Evolutionary conservation across 1,140 invertebrate genomes (phyloP), one percentile per base, ranked within the genome.

Genomic region (Ceratina australensis): DNA sequence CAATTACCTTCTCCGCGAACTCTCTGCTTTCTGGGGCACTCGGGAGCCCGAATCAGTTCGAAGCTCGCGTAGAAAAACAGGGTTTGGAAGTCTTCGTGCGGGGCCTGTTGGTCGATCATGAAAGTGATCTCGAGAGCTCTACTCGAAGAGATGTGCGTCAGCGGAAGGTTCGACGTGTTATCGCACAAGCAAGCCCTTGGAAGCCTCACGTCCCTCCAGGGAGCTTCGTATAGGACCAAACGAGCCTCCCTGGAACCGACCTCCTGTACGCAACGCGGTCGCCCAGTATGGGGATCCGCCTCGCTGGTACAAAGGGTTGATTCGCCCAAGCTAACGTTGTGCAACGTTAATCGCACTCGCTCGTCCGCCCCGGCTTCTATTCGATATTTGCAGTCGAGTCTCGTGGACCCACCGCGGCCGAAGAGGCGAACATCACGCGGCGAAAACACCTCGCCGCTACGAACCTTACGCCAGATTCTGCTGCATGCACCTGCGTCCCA

Each of bases 401-500:
- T 94, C 47, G 90, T 92, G n/a, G 94, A 94, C 7, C 96, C 96
- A 0, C 96, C 96, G 20, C 96, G 92, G 0, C 96, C 96, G 82
- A 95, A 96, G 22, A 96, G 93, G 80, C 96, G 95, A 1, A 96
- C 95, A 86, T 97, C 96, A 20, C 95, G 90, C 0, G 93, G 95
- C n/a, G 95, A 94, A 8, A 93, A 93, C 24, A 97, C 92, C 22
- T 93, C 92, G 3, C 96, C 95, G 0, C 93, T 91, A 42, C 92
- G 91, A 0, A 93, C 93, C 33, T 93, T 92, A 3, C 93, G 91
- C 89, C 94, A 95, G 0, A 95, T 79, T 20, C 94, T 85, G 68
- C 91, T 92, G 84, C 94, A 95, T 18, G 90, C 82, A 15, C 91
- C 91, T 0, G 93, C 94, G 2, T 93, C 92, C 94, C 94, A 95